These are phyloP conservation scores for Manis crassicaudata DNA, from an alignment of 2,797 vertebrate species.

Conservation along the genomic window DNA sequence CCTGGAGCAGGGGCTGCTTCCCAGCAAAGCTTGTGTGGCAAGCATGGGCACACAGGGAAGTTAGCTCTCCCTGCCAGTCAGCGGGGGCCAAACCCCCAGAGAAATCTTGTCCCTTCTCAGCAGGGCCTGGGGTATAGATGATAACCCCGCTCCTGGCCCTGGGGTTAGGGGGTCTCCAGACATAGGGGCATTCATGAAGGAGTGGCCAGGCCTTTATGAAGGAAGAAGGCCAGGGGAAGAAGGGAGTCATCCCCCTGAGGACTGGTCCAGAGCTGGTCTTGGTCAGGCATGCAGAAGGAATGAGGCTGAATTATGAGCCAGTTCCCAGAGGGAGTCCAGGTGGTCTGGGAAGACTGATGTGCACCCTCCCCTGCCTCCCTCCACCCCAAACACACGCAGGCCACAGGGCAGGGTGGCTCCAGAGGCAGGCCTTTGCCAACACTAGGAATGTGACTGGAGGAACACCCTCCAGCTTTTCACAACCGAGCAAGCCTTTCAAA, in stretches of 20 bases:
- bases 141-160: too few species aligned
- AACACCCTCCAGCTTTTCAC: not conserved
- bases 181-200: not conserved
- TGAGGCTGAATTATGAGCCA: not conserved
- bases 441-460: not conserved
- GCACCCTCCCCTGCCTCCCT: too few species aligned
- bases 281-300: not conserved
- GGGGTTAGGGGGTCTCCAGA: not conserved
- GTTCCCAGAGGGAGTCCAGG: not conserved
- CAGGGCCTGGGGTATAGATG: not conserved
- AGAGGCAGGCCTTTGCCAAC: not conserved
- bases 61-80: not conserved
- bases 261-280: not conserved
- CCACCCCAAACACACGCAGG: not conserved
- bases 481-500: not conserved
- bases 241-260: fast-evolving
- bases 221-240: not conserved
- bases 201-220: not conserved
- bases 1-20: not conserved
- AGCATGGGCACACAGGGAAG: not conserved
- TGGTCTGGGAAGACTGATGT: fast-evolving
- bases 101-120: not conserved
- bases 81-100: not conserved
- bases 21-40: too few species aligned
- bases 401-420: not conserved